Conservation (phyloP, 2,888 invertebrate genomes). For the Ectemnius lituratus region DNA sequence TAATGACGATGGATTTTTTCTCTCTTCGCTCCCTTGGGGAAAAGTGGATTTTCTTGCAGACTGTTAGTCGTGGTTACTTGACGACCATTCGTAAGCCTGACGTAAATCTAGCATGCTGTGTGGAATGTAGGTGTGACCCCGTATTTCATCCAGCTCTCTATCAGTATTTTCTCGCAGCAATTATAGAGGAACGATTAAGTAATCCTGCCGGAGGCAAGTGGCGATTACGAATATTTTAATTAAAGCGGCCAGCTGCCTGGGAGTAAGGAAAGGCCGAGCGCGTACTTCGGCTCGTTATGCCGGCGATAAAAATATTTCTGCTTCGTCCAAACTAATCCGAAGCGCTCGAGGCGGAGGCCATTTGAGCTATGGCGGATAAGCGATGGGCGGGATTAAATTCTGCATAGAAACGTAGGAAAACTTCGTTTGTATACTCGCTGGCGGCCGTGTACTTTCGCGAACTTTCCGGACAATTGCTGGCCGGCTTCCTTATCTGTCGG, state of each 20-base stretch:
- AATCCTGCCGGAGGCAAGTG: neutral
- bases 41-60: too few relatives aligned
- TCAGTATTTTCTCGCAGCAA: neutral
- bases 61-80: too few relatives aligned
- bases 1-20: too few relatives aligned
- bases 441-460: constrained; percentile 12
- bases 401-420: constrained; percentile 30
- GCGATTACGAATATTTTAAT: constrained; percentile 35
- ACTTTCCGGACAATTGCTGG: neutral
- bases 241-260: constrained; percentile 20
- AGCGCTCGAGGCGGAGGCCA: constrained; percentile 3
- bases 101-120: neutral
- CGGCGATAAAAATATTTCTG: constrained; percentile 49
- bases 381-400: constrained; percentile 51
- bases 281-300: constrained; percentile 10
- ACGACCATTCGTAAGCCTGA: neutral
- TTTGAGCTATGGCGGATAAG: constrained; percentile 44
- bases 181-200: neutral
- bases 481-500: neutral
- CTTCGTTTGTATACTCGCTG: constrained; percentile 32
- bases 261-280: neutral
- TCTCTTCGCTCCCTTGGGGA: too few relatives aligned
- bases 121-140: neutral
- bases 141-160: neutral
- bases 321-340: constrained; percentile 41